A percentile compares a stretch with the other conserved stretches of the same genome.
phyloP scores from a whole-genome alignment of 2,797 vertebrate species.

The Malurus splendens region DNA sequence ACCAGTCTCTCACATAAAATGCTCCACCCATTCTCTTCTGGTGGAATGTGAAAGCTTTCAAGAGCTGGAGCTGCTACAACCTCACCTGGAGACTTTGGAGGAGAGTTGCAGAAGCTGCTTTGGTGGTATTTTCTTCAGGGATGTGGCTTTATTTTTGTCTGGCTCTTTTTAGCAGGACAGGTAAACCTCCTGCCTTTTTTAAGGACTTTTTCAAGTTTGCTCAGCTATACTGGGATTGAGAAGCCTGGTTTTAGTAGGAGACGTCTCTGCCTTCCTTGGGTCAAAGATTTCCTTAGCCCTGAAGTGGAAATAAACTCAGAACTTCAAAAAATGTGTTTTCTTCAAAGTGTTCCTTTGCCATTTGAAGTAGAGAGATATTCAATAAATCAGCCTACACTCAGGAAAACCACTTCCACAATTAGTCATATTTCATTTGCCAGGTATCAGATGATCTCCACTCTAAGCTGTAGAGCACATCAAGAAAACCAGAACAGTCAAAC shows the following conservation, averaged over 20 bases:
- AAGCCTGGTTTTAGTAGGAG: not conserved
- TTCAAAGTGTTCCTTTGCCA: not conserved
- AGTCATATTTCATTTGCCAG: not conserved
- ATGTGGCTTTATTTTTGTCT: not conserved
- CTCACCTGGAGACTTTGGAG: not conserved
- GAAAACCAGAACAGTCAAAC: not conserved
- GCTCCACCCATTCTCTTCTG: not conserved
- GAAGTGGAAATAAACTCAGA: not conserved
- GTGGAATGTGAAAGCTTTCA: accelerated
- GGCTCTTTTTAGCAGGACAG: not conserved
- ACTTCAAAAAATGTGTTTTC: not conserved
- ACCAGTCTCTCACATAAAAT: not conserved
- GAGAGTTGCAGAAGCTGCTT: not conserved
- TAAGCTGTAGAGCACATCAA: not conserved
- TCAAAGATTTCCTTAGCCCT: not conserved
- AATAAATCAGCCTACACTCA: not conserved
- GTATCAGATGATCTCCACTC: not conserved
- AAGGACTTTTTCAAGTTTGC: not conserved
- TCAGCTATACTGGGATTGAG: not conserved
- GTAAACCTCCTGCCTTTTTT: not conserved
- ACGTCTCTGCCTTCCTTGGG: not conserved
- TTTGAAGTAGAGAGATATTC: not conserved
- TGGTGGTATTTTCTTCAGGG: not conserved
- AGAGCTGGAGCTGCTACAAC: not conserved
- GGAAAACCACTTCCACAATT: constrained; percentile 2